Percentiles rank a stretch among this genome's conserved stretches.
These are phyloP conservation scores for Brenthis hecate DNA, from an alignment of 2,888 invertebrate species.

Conservation along the genomic window DNA sequence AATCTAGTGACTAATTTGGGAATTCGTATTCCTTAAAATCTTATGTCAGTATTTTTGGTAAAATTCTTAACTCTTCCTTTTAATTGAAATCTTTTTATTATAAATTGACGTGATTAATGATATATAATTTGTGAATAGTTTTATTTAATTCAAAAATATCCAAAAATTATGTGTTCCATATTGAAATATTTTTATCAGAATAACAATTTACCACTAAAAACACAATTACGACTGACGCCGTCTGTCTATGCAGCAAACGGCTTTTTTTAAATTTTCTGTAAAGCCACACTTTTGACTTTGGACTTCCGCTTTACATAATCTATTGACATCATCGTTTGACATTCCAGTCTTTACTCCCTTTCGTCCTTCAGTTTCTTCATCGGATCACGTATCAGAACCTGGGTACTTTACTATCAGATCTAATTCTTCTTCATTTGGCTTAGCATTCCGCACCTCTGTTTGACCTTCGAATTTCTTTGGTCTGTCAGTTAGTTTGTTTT, in stretches of 20 bases:
- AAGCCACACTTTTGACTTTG: slow-evolving; percentile 70
- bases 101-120: no score
- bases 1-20: slow-evolving; percentile 57
- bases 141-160: no score
- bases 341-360: slow-evolving; percentile 65
- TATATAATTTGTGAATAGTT: no score
- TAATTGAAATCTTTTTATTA: neutral
- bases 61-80: neutral
- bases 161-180: no score
- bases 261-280: slow-evolving; percentile 71
- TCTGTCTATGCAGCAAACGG: slow-evolving; percentile 75
- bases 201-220: slow-evolving; percentile 6
- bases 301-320: slow-evolving; percentile 59
- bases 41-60: slow-evolving; percentile 35
- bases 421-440: slow-evolving; percentile 71
- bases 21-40: slow-evolving; percentile 45
- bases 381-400: slow-evolving; percentile 80
- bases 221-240: slow-evolving; percentile 65
- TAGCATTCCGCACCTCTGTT: slow-evolving; percentile 63
- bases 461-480: slow-evolving; percentile 67
- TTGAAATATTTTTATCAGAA: neutral
- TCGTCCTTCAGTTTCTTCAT: slow-evolving; percentile 58
- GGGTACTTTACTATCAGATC: slow-evolving; percentile 77
- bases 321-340: slow-evolving; percentile 49
- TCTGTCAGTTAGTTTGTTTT: slow-evolving; percentile 66